Base-by-base conservation (phyloP, 2,113 vertebrate genomes). In the Amphiprion percula region DNA sequence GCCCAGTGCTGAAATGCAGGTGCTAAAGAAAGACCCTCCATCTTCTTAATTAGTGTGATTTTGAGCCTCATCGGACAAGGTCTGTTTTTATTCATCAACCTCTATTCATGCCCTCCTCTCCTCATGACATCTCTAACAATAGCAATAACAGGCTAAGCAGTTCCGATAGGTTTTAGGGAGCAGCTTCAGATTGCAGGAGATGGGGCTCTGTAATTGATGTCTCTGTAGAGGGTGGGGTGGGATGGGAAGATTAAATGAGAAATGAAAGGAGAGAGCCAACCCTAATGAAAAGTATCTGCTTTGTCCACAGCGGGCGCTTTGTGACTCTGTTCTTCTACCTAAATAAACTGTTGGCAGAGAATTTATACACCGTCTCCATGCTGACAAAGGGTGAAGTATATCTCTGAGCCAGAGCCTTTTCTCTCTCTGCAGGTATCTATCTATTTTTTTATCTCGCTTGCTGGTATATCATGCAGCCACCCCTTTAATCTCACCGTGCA, bases 81-180 rank as follows among this genome's bases (percentile, higher is more conserved):
- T 72, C 77, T 69, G 67, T 81, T 84, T 90, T 77, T 79, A 87
- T 82, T 91, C 87, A 89, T 90, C 85, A 89, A 11, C 71, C 30
- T 53, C 80, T 56, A 61, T 90, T 91, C 84, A 79, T 19, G 39
- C 24, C 0, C 0, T 61, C 44, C 41, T 77, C 75, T 73, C 74
- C 65, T 65, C 67, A 24, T 79, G 79, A 77, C 83, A 77, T 65
- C 69, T 64, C 78, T 26, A 77, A 90, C 86, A 88, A 88, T 80
- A 74, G 83, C 84, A 82, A 88, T 77, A 87, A 85, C 80, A 53
- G 84, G 80, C 70, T 85, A 86, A 91, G 86, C 30, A 65, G 74
- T 26, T 79, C 53, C 12, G 71, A 71, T 73, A 55, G 79, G 63
- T 83, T 83, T 65, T n/a, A 37, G 44, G 47, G 64, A 49, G 24